Base-by-base conservation (phyloP, 2,888 invertebrate genomes). In the Scotopteryx bipunctaria region DNA sequence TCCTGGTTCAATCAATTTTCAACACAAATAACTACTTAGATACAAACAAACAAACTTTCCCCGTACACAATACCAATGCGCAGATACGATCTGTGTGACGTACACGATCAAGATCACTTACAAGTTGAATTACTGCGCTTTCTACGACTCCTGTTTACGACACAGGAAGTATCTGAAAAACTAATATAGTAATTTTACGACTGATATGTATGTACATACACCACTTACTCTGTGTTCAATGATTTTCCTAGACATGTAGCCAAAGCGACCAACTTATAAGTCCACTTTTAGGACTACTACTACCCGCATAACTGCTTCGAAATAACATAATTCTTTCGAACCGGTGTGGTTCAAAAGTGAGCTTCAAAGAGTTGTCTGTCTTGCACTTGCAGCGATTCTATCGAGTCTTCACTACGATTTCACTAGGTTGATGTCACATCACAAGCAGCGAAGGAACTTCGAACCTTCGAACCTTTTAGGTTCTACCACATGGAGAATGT, bases 121-220 rank as follows among this genome's bases (percentile, higher is more conserved):
- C 64, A 60, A 64, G 63, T 42, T 44, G 62, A 67, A 66, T 71
- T 68, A 65, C 63, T 64, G 53, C 65, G 66, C 74, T 74, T 74
- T 74, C 74, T 71, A 47, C 16, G 43, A 42, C 54, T 63, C 66
- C 67, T 62, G 63, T 63, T 64, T 56, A 60, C 60, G 38, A 60
- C 62, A 58, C 61, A 66, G 72, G 68, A 71, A 71, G 69, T 63
- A 43, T 53, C 54, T 57, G 47, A 48, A 57, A 57, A 57, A 57
- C 53, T 53, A 48, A 56, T 57, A 57, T 40, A 47, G 47, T 47
- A 52, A 52, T 59, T 47, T 53, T 51, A 55, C 46, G 44, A 46
- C 14, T 35, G n/a, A n/a, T n/a, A n/a, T 6, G 31, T 41, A 11
- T 6, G 19, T 6, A 25, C 9, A 23, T n/a, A 9, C n/a, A 25